Evolutionary conservation across 92 coral and sea anemone genomes (phyloP).

Genomic region (Umimayanthus chanpuru): DNA sequence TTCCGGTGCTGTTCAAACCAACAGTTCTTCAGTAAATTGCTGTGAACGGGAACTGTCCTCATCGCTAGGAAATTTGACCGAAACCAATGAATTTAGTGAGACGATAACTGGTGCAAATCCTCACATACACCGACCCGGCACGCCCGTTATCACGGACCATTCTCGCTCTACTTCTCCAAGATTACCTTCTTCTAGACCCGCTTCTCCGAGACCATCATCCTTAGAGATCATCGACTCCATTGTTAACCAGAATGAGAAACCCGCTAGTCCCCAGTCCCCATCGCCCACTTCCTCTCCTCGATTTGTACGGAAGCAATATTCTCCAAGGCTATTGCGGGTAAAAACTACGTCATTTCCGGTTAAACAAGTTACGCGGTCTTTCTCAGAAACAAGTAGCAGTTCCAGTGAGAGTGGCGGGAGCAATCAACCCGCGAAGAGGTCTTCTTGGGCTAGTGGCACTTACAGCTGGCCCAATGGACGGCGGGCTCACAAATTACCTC

Average conservation of each 20-base stretch:
- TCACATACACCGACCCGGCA: constrained; percentile 1
- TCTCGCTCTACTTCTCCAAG: constrained; percentile 62
- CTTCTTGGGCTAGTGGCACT: constrained; percentile 47
- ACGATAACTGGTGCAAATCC: not conserved
- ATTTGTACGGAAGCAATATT: constrained; percentile 52
- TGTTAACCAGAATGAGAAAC: constrained; percentile 55
- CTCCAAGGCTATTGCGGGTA: constrained; percentile 68
- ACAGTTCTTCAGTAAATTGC: not conserved
- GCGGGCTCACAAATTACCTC: constrained; percentile 62
- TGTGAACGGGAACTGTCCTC: constrained; percentile 12
- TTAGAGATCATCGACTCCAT: constrained; percentile 62
- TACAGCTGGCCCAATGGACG: constrained; percentile 37
- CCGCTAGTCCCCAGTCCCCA: constrained; percentile 44
- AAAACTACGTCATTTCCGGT: constrained; percentile 33
- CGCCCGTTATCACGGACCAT: constrained; percentile 68
- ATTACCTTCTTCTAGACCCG: constrained; percentile 52
- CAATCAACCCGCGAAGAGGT: constrained; percentile 59
- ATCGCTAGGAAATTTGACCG: constrained; percentile 28
- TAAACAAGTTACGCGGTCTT: constrained; percentile 61
- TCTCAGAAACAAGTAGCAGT: constrained; percentile 84
- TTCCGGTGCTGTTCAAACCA: not conserved
- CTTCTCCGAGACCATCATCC: constrained; percentile 69
- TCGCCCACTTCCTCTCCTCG: constrained; percentile 67
- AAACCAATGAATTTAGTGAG: not conserved
- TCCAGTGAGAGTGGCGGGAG: constrained; percentile 80